Conservation (phyloP, 2,797 vertebrate genomes). For the Tangara arthus region DNA sequence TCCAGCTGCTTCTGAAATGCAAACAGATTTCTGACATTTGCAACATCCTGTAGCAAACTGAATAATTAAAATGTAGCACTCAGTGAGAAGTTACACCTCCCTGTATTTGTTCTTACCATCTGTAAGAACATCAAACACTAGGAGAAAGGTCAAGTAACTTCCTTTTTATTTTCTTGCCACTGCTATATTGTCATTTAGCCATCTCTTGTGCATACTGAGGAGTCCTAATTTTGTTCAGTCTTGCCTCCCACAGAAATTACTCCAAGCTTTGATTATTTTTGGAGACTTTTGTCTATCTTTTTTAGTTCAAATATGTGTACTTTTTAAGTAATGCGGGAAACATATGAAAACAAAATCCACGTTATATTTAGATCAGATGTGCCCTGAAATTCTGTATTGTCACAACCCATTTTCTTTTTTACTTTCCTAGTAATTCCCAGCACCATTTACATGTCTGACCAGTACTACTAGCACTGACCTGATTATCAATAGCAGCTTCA, state of each 20-base stretch:
- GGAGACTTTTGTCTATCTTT: not conserved
- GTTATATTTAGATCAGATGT: not conserved
- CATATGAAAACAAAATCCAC: not conserved
- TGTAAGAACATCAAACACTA: not conserved
- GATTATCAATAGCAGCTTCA: not conserved
- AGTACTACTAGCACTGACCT: not conserved
- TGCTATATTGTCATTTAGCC: not conserved
- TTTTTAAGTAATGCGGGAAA: not conserved
- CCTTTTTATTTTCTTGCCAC: not conserved
- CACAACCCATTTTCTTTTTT: not conserved
- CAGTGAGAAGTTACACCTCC: not conserved
- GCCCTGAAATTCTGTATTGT: not conserved
- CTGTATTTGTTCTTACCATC: not conserved
- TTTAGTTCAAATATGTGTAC: not conserved
- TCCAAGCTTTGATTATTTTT: not conserved
- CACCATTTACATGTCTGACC: not conserved
- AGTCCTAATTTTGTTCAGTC: not conserved
- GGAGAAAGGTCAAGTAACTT: not conserved
- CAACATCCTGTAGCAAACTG: not conserved
- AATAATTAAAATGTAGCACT: not conserved
- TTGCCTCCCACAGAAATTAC: not conserved
- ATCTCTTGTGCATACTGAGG: not conserved
- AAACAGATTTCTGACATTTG: not conserved
- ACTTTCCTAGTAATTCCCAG: not conserved
- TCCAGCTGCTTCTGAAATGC: not conserved